phyloP scores from a whole-genome alignment of 1,140 invertebrate species.

The Diorhabda elongata region DNA sequence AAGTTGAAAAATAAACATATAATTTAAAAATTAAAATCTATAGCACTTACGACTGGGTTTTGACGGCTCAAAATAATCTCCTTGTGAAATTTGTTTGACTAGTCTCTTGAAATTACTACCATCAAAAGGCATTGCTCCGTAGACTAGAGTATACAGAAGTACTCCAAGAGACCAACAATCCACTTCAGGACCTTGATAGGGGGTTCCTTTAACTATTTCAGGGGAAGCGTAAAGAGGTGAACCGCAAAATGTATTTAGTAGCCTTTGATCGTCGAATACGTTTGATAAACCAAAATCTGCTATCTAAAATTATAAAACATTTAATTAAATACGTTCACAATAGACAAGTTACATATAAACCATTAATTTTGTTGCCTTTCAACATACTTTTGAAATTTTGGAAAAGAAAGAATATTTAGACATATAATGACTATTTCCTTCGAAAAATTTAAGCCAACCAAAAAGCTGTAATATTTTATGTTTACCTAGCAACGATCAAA shows the following conservation, averaged over 20 bases:
- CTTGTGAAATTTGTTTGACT: constrained; percentile 94
- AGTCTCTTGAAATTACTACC: constrained; percentile 96
- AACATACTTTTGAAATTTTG: no score
- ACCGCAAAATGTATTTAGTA: constrained; percentile 95
- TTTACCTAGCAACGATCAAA: no score
- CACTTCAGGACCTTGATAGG: constrained; percentile 95
- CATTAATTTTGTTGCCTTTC: no score
- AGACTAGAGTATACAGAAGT: constrained; percentile 94
- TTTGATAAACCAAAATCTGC: constrained; percentile 99
- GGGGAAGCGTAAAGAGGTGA: constrained; percentile 97
- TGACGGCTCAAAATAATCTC: constrained; percentile 95
- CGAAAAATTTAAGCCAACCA: no score
- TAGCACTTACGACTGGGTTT: constrained; percentile 78
- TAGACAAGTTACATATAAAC: no score
- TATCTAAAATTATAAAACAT: constrained; percentile 62
- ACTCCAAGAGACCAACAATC: constrained; percentile 97
- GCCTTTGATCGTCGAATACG: constrained; percentile 85
- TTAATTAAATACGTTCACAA: neutral
- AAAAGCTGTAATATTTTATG: no score
- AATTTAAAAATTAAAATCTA: neutral
- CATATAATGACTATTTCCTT: no score
- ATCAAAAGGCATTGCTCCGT: constrained; percentile 99
- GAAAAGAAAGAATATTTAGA: no score
- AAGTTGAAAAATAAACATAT: no score
- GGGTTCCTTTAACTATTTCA: constrained; percentile 96